These are phyloP conservation scores for Microtus californicus DNA, from an alignment of 2,797 vertebrate genomes.

Conservation along the genomic window DNA sequence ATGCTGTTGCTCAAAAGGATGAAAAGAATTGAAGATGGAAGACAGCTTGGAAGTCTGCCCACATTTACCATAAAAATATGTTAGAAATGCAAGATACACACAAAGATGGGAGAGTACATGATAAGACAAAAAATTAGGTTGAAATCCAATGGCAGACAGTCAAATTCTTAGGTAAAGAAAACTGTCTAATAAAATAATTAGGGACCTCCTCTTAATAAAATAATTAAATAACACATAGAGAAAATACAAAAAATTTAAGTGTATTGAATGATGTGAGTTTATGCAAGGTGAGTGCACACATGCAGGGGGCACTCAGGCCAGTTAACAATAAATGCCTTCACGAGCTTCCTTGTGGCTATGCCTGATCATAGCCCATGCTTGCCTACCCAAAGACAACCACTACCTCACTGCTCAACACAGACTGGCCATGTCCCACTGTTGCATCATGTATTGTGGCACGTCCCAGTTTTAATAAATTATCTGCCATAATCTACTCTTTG, in stretches of 20 bases:
- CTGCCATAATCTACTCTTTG: neutral
- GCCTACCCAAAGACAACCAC: neutral
- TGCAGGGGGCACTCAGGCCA: neutral
- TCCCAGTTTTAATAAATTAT: neutral
- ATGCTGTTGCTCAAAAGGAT: neutral
- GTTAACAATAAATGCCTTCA: neutral
- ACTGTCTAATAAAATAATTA: neutral
- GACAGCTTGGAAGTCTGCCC: neutral
- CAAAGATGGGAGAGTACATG: neutral
- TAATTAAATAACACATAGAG: neutral
- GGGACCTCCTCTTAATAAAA: neutral
- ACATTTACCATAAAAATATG: neutral
- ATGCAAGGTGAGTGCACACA: neutral
- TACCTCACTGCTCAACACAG: neutral
- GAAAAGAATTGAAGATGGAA: neutral
- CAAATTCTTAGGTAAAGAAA: neutral
- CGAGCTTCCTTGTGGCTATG: neutral
- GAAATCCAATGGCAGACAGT: neutral
- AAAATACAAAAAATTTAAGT: neutral
- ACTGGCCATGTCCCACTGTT: neutral
- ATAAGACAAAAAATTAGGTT: neutral
- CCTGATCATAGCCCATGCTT: neutral
- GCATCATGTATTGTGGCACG: neutral
- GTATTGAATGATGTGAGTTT: neutral
- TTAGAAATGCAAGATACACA: neutral